A percentile compares a stretch with the other conserved stretches of the same genome.
phyloP scores from a whole-genome alignment of 1,140 invertebrate species.

The Lepidurus packardi region DNA sequence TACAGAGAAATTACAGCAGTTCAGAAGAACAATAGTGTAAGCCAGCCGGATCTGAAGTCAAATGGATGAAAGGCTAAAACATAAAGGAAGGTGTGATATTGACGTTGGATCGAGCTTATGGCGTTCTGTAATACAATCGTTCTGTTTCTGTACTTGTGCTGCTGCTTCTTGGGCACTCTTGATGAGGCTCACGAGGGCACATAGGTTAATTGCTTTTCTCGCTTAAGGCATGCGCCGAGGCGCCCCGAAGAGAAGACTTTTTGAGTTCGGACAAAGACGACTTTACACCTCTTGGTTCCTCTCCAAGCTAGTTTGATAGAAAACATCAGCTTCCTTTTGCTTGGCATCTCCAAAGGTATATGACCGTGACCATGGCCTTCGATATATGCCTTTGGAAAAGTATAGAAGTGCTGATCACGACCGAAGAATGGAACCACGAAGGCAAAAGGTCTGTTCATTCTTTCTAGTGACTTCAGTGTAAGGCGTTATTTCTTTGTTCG shows the following conservation, averaged over 20 bases:
- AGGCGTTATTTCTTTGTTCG: background rate
- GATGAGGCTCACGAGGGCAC: conserved; percentile 18
- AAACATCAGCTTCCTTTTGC: background rate
- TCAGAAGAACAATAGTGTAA: background rate
- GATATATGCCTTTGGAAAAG: background rate
- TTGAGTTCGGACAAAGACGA: background rate
- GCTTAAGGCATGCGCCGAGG: conserved; percentile 12
- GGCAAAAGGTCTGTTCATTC: background rate
- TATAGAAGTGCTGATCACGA: background rate
- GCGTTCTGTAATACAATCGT: background rate
- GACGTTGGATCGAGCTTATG: background rate
- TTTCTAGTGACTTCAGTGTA: background rate
- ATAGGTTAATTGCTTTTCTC: conserved; percentile 16
- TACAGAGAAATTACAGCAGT: too few relatives aligned
- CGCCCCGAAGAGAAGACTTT: background rate
- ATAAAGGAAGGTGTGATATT: background rate
- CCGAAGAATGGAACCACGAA: conserved; percentile 10
- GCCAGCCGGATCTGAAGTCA: background rate
- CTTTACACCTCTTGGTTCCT: background rate
- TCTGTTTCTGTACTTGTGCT: background rate
- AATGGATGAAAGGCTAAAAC: background rate
- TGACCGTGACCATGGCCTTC: conserved; percentile 17
- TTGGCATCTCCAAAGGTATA: background rate
- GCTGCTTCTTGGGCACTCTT: background rate
- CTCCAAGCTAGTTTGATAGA: background rate